Base-by-base conservation (phyloP, 2,113 vertebrate genomes). In the Oryzias curvinotus region DNA sequence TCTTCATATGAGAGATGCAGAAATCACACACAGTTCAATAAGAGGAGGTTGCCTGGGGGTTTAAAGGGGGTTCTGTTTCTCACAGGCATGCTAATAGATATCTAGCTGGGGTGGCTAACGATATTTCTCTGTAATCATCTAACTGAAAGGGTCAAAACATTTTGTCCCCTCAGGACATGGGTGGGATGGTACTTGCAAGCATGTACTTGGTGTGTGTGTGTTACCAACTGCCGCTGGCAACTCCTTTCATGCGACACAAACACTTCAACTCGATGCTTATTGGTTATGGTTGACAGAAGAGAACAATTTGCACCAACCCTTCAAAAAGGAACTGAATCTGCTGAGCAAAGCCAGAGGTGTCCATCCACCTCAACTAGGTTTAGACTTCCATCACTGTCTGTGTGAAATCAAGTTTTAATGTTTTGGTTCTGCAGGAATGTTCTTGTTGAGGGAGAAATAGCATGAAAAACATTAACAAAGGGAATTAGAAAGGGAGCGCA, bases 61-160 rank as follows among this genome's bases (percentile, higher is more conserved):
- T 30, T 52, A 43, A 30, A 63, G 3, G 5, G 51, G 47, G 62
- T 60, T 45, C 57, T 1, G 52, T 75, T 87, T 87, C 77, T 73
- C 84, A 76, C 64, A 53, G 49, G 43, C 72, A 62, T 57, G 75
- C 78, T 73, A 85, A 81, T 49, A 62, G 68, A 71, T 62, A 67
- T 69, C 70, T 70, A 68, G 66, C 77, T 18, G 30, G 53, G n/a
- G 49, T 54, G 44, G 69, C 64, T 57, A 45, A 58, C 51, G 64
- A 23, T 69, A 60, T 67, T 81, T 23, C 28, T 71, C 53, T 28
- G 5, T 45, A 66, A 75, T 77, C 56, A 13, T 73, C 26, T 14
- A 4, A 65, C 46, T 50, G 47, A 61, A 65, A 57, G 46, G 59
- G 77, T 84, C 75, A 81, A 73, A 14, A 30, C 17, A 62, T 4